Evolutionary conservation across 2,113 vertebrate genomes (phyloP), one percentile per base, ranked within the genome.

Genomic region (Macaca nemestrina): DNA sequence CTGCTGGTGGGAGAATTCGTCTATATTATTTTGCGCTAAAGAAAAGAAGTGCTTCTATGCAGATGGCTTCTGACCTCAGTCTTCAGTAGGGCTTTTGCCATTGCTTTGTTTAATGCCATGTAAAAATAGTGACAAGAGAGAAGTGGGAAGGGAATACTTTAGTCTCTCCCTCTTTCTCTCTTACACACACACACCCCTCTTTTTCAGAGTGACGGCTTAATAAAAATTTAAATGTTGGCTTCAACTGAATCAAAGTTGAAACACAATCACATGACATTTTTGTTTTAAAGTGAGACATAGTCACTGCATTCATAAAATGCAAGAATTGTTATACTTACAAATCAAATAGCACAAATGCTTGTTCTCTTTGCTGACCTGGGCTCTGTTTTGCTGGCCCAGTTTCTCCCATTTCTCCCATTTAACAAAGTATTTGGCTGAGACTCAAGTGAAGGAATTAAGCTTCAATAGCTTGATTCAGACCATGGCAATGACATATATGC

Each of bases 21-120:
- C 50, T 80, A 43, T 43, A 70, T 72, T 95, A 17, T 85, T 93
- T 70, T 27, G 72, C 22, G 12, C 25, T 93, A 61, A 93, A 96
- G 18, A 50, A 50, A 96, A 76, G 43, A 79, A 27, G 32, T 9
- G 40, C 3, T 90, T 81, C 70, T 86, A 43, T 61, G 12, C 16
- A 57, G 43, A 45, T 85, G 32, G 17, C 32, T 88, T 93, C 61
- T 89, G 52, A 96, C 48, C 48, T 8, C 45, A 88, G 25, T 68
- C 38, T 94, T 93, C 20, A 45, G 18, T 64, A 64, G 57, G n/a
- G 43, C 40, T 90, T 95, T 76, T 83, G 14, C 59, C 91, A n/a
- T 45, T 73, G 20, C 35, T 88, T 92, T 83, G 25, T 80, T 91
- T 88, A 81, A 82, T 72, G 67, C 13, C 45, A 64, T 52, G 30